Evolutionary conservation across 2,888 invertebrate species (phyloP).

Genomic region (Trissolcus japonicus): DNA sequence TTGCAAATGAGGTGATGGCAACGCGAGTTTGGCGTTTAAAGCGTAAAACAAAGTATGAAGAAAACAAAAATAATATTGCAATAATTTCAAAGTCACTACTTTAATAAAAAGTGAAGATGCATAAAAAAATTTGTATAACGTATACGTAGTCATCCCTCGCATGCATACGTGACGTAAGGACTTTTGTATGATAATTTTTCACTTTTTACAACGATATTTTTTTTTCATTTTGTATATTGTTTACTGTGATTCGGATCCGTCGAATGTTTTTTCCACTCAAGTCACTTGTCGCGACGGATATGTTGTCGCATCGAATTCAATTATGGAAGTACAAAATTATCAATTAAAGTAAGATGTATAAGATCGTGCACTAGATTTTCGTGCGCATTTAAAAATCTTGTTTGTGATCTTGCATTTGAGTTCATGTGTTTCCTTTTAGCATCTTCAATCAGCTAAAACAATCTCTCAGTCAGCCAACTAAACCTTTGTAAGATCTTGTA

Average conservation of each 20-base stretch:
- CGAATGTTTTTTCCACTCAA: conserved; percentile 10
- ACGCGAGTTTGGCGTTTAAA: conserved; percentile 24
- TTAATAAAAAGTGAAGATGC: conserved; percentile 61
- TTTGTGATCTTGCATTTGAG: too few species aligned
- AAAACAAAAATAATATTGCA: conserved; percentile 63
- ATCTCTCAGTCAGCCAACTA: too few species aligned
- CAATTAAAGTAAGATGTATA: background rate
- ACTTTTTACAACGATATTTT: conserved; percentile 36
- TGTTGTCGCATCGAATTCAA: conserved; percentile 14
- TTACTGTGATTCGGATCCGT: conserved; percentile 22
- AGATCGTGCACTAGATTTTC: too few species aligned
- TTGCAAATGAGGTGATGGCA: conserved; percentile 37
- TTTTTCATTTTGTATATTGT: conserved; percentile 19
- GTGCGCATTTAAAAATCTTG: too few species aligned
- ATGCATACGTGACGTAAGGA: conserved; percentile 64
- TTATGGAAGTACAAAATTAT: conserved; percentile 40
- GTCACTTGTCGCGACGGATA: conserved; percentile 2
- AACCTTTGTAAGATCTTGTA: too few species aligned
- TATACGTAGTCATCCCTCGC: conserved; percentile 68
- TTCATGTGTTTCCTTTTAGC: too few species aligned
- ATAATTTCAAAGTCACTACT: conserved; percentile 65
- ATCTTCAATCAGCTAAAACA: too few species aligned
- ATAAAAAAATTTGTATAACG: conserved; percentile 69
- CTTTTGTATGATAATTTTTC: conserved; percentile 64
- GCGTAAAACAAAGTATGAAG: conserved; percentile 20